Base-by-base conservation (phyloP, 92 coral and sea anemone species). In the Porites lobata region DNA sequence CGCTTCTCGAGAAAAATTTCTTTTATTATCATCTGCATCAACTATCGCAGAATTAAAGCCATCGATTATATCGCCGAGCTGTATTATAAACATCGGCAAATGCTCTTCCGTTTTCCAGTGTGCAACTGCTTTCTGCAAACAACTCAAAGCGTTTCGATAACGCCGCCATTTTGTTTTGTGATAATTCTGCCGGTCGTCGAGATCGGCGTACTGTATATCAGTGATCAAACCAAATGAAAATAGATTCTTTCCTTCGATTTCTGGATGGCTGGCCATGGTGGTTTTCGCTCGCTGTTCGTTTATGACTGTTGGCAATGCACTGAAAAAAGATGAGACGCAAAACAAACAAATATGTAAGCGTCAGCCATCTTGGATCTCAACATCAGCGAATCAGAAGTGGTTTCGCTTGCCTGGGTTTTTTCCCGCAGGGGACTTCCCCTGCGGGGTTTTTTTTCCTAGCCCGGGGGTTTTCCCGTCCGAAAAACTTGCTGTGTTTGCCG, bases 31-130 rank as follows among this genome's bases (percentile, higher is more conserved):
- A 64, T 22, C 22, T 64, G 63, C 61, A 59, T 70, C 76, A 6
- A 57, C 58, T 9, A 56, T 12, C 32, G 21, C 61, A 51, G 89
- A 38, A 72, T 92, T 94, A 21, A 90, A 85, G 14, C 92, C 92
- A 50, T 94, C 98, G 64, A 94, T 94, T 7, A 94, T 65, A 79
- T 94, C 98, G 50, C 98, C 98, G 5, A 94, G 93, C 47, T 94
- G 95, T 50, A 92, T 84, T 64, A 92, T 88, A 72, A 94, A 94
- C 72, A 86, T 51, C 18, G 78, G 74, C 14, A 83, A 66, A 12
- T 69, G 15, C 63, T 75, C 72, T 15, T 51, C 50, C 17, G 80
- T 68, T 66, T 92, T 91, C 98, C 95, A 94, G 82, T 90, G 95
- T 6, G 76, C 32, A 0, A 89, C 84, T 8, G 98, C 98, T 47